Evolutionary conservation across 2,797 vertebrate genomes (phyloP), one percentile per base, ranked within the genome.

Genomic region (Lycodopsis pacificus): DNA sequence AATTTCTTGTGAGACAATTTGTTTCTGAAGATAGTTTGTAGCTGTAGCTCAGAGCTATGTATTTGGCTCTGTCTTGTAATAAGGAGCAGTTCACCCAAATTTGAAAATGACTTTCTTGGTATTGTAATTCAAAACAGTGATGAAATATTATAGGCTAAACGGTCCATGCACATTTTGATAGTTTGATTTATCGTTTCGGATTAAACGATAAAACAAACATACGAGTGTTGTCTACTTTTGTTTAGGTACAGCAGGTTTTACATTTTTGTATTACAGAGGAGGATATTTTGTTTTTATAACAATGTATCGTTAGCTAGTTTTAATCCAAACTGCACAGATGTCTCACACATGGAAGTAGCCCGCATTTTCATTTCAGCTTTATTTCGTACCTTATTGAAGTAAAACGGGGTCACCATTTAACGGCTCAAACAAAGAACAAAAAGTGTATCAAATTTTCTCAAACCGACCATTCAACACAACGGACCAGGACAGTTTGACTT

Each of bases 401-500:
- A 11, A 76, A 63, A 71, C 34, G 17, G 36, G 3, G 6, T 67
- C 6, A 63, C 0, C 8, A 27, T 69, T 30, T 19, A 54, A 46
- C 17, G 65, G 5, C 32, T 32, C 32, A 6, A 32, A 5, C 32
- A 32, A 32, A 32, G 32, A 32, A 32, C 1, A 32, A 32, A 32
- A 32, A 1, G 32, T 32, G 1, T 32, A 32, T 32, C 32, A 7
- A 32, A 32, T 32, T 32, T 6, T 32, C 32, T 32, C 30, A 32
- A 32, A 32, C 30, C 27, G 38, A 14, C 12, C 12, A 27, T 69
- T 30, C 22, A 54, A 46, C 17, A 70, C 48, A 27, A 59, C 19
- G 25, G 48, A 56, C 7, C 53, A 14, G 12, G 66, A 63, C 42
- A 74, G 51, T 48, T 14, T 5, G 68, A 81, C 34, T 73, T 54